Evolutionary conservation across 1,140 invertebrate genomes (phyloP).

Genomic region (Sarcophaga peregrina): DNA sequence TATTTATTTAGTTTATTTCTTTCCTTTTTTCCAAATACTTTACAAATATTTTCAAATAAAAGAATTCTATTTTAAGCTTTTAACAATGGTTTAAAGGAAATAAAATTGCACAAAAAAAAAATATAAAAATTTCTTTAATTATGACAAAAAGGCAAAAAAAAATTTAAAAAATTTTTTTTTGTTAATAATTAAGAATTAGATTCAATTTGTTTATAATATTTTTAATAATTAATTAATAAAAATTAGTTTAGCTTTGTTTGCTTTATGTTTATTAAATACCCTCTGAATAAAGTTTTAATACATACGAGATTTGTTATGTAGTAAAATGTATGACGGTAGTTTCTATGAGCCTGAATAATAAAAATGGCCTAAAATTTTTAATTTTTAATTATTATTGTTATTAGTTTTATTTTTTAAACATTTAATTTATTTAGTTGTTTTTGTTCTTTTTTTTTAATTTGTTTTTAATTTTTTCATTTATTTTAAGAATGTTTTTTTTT

Average conservation of each 20-base stretch:
- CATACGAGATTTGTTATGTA: slow-evolving; percentile 5
- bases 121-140: no score
- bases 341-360: slow-evolving; percentile 25
- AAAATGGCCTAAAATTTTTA: slow-evolving; percentile 49
- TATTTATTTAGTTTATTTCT: no score
- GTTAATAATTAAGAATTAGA: neutral
- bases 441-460: no score
- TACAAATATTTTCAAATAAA: no score
- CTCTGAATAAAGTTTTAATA: slow-evolving; percentile 20
- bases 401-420: neutral
- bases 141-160: neutral
- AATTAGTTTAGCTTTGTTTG: neutral
- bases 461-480: slow-evolving; percentile 24
- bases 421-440: no score
- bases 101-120: no score
- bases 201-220: no score
- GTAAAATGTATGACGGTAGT: slow-evolving; percentile 27
- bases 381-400: neutral
- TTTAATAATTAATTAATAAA: neutral
- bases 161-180: neutral
- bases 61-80: no score
- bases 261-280: slow-evolving; percentile 2
- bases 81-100: no score
- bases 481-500: slow-evolving; percentile 36
- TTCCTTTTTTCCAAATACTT: no score